Evolutionary conservation across 2,888 invertebrate species (phyloP).

Genomic region (Apamea sordens): DNA sequence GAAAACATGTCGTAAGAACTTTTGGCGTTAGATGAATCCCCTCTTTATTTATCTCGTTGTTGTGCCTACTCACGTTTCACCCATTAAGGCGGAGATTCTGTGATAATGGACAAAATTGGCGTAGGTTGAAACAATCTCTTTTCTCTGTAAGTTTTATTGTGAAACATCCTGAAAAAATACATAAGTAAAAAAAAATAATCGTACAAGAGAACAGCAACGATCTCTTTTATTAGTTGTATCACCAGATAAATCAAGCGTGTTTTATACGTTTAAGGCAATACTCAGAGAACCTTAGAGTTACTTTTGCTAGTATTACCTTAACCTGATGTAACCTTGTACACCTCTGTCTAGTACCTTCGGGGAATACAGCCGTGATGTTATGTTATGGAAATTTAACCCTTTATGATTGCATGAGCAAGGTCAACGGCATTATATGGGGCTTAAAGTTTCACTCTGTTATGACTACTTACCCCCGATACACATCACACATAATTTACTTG

Average conservation of each 20-base stretch:
- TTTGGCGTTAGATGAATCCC: constrained; percentile 2
- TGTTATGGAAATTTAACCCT: background rate
- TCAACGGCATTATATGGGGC: too few relatives aligned
- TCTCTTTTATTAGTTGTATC: background rate
- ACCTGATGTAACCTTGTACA: background rate
- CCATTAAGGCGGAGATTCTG: background rate
- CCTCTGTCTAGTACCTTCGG: background rate
- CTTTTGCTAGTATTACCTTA: background rate
- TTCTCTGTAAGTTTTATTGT: background rate
- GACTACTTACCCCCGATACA: background rate
- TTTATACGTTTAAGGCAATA: too few relatives aligned
- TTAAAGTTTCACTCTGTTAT: background rate
- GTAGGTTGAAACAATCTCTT: background rate
- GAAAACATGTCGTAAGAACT: background rate
- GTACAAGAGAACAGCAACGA: background rate
- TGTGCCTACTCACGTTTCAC: background rate
- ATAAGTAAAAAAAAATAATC: background rate
- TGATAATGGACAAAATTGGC: background rate
- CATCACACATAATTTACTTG: background rate
- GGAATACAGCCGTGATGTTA: background rate
- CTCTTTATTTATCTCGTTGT: background rate
- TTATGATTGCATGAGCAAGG: background rate
- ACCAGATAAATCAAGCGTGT: background rate
- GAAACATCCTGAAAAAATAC: background rate
- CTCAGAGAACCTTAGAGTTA: too few relatives aligned